These are phyloP conservation scores for Drosophila varians DNA, from an alignment of 1,140 invertebrate genomes.

Conservation along the genomic window DNA sequence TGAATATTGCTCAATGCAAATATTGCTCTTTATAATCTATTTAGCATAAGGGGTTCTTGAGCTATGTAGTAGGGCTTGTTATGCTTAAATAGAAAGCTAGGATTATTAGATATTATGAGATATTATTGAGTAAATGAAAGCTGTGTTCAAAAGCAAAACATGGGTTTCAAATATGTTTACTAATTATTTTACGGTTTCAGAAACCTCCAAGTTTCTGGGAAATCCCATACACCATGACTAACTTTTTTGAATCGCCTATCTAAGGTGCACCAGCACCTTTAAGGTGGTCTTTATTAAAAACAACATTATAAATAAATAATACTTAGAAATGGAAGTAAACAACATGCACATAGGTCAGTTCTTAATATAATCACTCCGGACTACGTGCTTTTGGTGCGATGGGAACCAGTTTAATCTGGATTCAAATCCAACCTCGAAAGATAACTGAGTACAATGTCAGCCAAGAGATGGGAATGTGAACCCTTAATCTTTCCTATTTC, in stretches of 20 bases:
- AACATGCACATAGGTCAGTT: conserved; percentile 45
- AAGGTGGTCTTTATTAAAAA: background rate
- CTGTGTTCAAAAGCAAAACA: no score
- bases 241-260: background rate
- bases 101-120: no score
- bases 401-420: conserved; percentile 5
- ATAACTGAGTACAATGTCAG: conserved; percentile 25
- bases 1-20: conserved; percentile 11
- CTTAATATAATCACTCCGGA: conserved; percentile 29
- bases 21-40: background rate
- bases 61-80: background rate
- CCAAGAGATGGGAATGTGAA: background rate
- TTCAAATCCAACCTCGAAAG: background rate
- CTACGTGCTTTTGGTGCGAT: conserved; percentile 5
- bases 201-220: background rate
- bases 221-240: background rate
- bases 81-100: no score
- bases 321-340: conserved; percentile 27
- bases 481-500: background rate
- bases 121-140: no score
- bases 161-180: no score
- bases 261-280: conserved; percentile 12
- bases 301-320: conserved; percentile 18
- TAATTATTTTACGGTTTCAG: no score
- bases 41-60: background rate